phyloP scores from a whole-genome alignment of 2,797 vertebrate genomes.

The Coregonus ussuriensis region DNA sequence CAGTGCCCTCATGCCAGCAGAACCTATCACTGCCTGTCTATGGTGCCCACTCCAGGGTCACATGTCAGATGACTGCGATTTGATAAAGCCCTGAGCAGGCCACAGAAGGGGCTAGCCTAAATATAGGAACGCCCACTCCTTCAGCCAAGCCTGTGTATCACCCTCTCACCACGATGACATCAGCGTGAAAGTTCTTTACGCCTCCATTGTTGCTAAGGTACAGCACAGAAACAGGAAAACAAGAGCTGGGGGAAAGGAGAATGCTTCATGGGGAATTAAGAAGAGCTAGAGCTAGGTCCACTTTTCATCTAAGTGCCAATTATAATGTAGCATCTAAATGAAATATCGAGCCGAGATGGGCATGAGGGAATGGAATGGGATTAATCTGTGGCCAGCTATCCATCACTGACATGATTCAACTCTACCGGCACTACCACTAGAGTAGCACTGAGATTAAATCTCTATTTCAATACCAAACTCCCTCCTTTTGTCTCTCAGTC shows the following conservation, averaged over 20 bases:
- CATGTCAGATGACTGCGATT: conserved; percentile 38
- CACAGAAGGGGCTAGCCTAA: conserved; percentile 48
- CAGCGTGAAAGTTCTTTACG: conserved; percentile 47
- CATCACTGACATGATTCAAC: conserved; percentile 19
- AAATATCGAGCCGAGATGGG: conserved; percentile 38
- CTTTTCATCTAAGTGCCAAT: conserved; percentile 27
- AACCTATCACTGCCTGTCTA: conserved; percentile 37
- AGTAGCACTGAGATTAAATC: background rate
- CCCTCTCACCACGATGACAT: conserved; percentile 59
- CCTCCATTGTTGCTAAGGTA: conserved; percentile 64
- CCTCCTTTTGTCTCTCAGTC: background rate
- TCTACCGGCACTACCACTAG: background rate
- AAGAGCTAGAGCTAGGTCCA: background rate
- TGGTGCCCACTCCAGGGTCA: no score
- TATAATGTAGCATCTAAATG: conserved; percentile 33
- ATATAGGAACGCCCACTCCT: conserved; percentile 59
- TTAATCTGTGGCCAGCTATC: conserved; percentile 23
- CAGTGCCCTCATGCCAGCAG: conserved; percentile 31
- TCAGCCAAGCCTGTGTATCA: conserved; percentile 15
- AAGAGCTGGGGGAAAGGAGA: conserved; percentile 2
- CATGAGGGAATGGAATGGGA: conserved; percentile 8
- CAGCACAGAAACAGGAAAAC: conserved; percentile 62
- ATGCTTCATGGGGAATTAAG: conserved; percentile 25
- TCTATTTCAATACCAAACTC: background rate
- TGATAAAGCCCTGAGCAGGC: conserved; percentile 28